These are phyloP conservation scores for Ranitomeya variabilis DNA, from an alignment of 2,113 vertebrate species.

Conservation along the genomic window DNA sequence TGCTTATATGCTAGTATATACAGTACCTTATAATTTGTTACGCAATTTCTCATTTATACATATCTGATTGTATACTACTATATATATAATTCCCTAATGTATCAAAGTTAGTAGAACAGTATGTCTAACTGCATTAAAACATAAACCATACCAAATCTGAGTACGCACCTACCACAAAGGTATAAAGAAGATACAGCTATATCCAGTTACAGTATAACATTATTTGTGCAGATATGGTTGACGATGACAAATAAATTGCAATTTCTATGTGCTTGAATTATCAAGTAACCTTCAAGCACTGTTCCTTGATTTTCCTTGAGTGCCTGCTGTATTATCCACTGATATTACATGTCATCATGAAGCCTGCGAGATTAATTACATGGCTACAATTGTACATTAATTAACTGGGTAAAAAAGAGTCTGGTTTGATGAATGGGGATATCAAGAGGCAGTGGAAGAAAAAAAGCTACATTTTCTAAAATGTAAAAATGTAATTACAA, in stretches of 20 bases:
- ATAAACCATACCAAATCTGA: not conserved
- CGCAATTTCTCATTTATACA: too few relatives aligned
- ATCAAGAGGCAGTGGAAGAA: constrained; percentile 54
- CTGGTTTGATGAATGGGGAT: constrained; percentile 52
- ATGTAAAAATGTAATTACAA: constrained; percentile 32
- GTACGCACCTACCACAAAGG: not conserved
- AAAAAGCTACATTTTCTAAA: constrained; percentile 52
- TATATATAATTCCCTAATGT: too few relatives aligned
- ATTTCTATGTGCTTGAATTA: constrained; percentile 61
- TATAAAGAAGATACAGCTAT: not conserved
- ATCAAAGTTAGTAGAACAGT: not conserved
- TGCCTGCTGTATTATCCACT: constrained; percentile 49
- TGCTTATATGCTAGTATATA: too few relatives aligned
- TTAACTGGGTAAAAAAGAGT: constrained; percentile 51
- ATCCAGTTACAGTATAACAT: constrained; percentile 12
- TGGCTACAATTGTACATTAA: constrained; percentile 56
- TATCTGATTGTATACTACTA: not conserved
- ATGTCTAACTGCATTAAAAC: not conserved
- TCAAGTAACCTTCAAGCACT: constrained; percentile 59
- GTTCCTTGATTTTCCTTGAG: constrained; percentile 58
- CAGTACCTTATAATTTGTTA: too few relatives aligned
- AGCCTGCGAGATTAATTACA: constrained; percentile 58
- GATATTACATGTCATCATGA: constrained; percentile 51
- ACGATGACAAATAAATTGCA: constrained; percentile 66
- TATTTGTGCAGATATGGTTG: constrained; percentile 36